Percentiles rank a stretch among this genome's conserved stretches.
Conservation (phyloP, 2,113 vertebrate genomes). For the Trichomycterus rosablanca region DNA sequence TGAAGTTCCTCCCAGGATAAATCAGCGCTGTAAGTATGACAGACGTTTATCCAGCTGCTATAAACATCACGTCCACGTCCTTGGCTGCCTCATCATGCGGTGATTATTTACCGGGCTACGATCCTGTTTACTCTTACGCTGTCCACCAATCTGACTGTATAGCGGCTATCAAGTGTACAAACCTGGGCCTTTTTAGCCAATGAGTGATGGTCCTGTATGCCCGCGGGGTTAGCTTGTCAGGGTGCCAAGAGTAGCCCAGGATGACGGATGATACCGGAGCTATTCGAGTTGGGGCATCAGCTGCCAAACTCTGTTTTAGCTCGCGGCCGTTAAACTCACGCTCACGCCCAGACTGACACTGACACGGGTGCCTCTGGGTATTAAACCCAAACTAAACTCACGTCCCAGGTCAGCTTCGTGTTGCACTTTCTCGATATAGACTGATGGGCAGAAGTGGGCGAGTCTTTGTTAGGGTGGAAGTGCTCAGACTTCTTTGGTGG, state of each 20-base stretch:
- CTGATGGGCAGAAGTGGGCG: conserved; percentile 30
- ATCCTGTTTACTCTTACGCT: conserved; percentile 57
- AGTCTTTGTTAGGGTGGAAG: conserved; percentile 43
- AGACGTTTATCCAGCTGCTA: conserved; percentile 88
- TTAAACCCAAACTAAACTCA: conserved; percentile 34
- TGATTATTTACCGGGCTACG: conserved; percentile 68
- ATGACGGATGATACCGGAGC: conserved; percentile 20
- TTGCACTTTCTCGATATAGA: background rate
- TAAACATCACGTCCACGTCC: conserved; percentile 73
- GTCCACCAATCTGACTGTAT: conserved; percentile 55
- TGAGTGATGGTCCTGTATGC: conserved; percentile 53
- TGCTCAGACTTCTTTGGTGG: conserved; percentile 24
- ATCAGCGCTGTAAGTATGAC: conserved; percentile 79
- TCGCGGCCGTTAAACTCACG: conserved; percentile 18
- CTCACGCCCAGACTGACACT: conserved; percentile 6
- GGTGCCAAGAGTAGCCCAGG: conserved; percentile 9
- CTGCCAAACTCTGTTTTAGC: conserved; percentile 37
- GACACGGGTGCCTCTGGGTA: conserved; percentile 21
- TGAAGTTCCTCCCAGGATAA: conserved; percentile 75
- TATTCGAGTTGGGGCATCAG: conserved; percentile 17
- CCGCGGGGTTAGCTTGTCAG: conserved; percentile 26
- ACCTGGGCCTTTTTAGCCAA: conserved; percentile 63
- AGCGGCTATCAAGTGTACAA: conserved; percentile 46
- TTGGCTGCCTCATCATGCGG: conserved; percentile 52
- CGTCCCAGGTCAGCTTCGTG: conserved; percentile 32